Evolutionary conservation across 2,797 vertebrate species (phyloP).

Genomic region (Cyprinella venusta): DNA sequence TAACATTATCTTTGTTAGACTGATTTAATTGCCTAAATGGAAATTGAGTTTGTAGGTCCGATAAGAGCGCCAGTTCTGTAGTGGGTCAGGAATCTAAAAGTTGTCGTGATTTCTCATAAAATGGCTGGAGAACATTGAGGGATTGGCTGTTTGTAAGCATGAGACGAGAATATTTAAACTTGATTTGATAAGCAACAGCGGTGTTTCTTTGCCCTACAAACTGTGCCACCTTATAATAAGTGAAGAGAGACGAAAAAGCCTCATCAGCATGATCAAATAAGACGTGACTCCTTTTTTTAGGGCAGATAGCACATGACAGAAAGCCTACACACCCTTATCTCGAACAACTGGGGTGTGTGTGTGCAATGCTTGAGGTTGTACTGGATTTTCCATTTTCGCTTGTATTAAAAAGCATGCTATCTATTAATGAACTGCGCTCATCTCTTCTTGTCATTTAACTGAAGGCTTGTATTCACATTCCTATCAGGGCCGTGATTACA

Average conservation of each 20-base stretch:
- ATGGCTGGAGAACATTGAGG: neutral
- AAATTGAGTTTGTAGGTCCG: constrained; percentile 19
- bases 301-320: constrained; percentile 10
- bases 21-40: constrained; percentile 2
- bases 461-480: constrained; percentile 41
- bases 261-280: neutral
- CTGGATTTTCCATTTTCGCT: constrained; percentile 26
- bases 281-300: constrained; percentile 13
- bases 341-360: constrained; percentile 9
- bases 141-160: neutral
- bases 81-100: neutral
- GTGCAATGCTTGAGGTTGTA: constrained; percentile 1
- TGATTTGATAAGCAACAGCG: neutral
- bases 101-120: neutral
- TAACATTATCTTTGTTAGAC: constrained; percentile 28
- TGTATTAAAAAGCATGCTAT: constrained; percentile 24
- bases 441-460: constrained; percentile 38
- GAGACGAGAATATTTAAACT: neutral
- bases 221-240: neutral
- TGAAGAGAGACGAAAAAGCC: neutral
- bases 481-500: constrained; percentile 58
- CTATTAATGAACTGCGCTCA: constrained; percentile 20
- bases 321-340: constrained; percentile 34
- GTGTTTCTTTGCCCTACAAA: constrained; percentile 15
- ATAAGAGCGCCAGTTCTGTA: constrained; percentile 14